A percentile compares a stretch with the other conserved stretches of the same genome.
Conservation (phyloP, 1,140 invertebrate genomes). For the Calephelis virginiensis region DNA sequence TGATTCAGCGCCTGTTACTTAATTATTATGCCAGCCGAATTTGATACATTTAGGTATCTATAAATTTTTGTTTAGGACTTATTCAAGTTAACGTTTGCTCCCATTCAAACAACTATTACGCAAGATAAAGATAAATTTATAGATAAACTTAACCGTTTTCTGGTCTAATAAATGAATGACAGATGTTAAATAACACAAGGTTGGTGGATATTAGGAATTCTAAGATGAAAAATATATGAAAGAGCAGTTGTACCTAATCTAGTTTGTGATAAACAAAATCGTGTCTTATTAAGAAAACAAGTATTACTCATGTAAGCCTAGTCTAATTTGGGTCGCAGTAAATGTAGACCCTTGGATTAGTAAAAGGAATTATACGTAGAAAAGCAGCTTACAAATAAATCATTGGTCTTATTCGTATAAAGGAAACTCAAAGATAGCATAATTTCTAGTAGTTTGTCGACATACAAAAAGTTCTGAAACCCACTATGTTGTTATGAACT, state of each 20-base stretch:
- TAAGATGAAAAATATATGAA: too few relatives aligned
- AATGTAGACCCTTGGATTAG: too few relatives aligned
- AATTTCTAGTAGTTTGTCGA: too few relatives aligned
- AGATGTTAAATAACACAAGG: too few relatives aligned
- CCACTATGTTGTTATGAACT: too few relatives aligned
- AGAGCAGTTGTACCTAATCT: too few relatives aligned
- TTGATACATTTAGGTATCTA: constrained; percentile 53
- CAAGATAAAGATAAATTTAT: constrained; percentile 18
- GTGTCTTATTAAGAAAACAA: too few relatives aligned
- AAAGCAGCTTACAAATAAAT: background rate
- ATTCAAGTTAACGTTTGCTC: background rate
- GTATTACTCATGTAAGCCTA: background rate
- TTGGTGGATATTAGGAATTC: too few relatives aligned
- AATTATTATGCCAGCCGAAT: constrained; percentile 76
- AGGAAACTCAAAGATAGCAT: background rate
- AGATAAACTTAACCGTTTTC: constrained; percentile 6
- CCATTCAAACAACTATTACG: constrained; percentile 35
- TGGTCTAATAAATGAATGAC: too few relatives aligned
- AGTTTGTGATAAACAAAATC: too few relatives aligned
- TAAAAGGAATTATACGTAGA: background rate
- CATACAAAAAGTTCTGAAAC: too few relatives aligned
- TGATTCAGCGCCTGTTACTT: constrained; percentile 70
- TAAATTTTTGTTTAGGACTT: constrained; percentile 52
- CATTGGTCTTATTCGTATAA: background rate
- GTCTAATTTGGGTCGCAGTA: background rate